Evolutionary conservation across 2,888 invertebrate genomes (phyloP), one percentile per base, ranked within the genome.

Genomic region (Lasioglossum morio): DNA sequence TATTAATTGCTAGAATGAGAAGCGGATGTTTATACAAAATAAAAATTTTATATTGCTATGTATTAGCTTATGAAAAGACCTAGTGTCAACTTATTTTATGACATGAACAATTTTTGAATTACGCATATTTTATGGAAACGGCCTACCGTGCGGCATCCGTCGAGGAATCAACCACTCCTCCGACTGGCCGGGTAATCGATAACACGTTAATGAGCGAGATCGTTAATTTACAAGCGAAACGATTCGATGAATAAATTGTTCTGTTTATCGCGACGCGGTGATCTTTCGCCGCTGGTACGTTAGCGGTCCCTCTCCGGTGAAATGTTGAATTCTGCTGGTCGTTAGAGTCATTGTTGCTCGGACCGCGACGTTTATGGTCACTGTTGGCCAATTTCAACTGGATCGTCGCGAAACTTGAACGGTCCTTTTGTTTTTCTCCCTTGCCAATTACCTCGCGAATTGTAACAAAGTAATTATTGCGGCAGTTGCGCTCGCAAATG

Each of bases 141-240:
- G 1, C 19, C 14, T 19, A 8, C 14, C 30, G 66, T 57, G 34
- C 27, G 16, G 8, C 23, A 2, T 27, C 27, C 16, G 48, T 30
- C 30, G 37, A 1, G 37, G 69, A 48, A 19, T 37, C 48, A 27
- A 23, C 53, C 1, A 60, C 53, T 19, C 16, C 30, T 1, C 14
- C 53, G 12, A 34, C 19, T 27, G 16, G 27, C 60, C 23, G 40
- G 34, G 14, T 43, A 60, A 82, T 85, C 85, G 73, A 77, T 73
- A 74, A 34, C 37, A n/a, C 53, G 83, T 76, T 78, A 85, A 85
- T 76, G 86, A 78, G 78, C 14, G 73, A 46, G 74, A 63, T 72
- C 70, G 80, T 80, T 86, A 83, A 86, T 86, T 86, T 86, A 83
- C 57, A 75, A 75, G 72, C 40, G 34, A 46, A 79, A 77, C 57